Conservation (phyloP, 30 jellyfish, hydroid and myxozoan species). For the Hydractinia echinata region DNA sequence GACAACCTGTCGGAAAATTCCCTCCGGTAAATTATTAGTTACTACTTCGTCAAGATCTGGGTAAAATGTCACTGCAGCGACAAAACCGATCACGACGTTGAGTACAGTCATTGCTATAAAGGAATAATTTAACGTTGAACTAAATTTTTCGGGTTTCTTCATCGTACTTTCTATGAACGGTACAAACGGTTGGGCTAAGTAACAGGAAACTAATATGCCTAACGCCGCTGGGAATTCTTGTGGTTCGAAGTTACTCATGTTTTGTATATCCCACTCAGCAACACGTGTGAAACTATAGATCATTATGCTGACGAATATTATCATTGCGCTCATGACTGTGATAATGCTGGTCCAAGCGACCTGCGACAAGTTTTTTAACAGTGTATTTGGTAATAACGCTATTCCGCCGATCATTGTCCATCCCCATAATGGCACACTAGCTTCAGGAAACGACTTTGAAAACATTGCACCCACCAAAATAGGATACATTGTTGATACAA, state of each 20-base stretch:
- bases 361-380: constrained; percentile 70
- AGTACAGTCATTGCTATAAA: constrained; percentile 75
- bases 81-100: constrained; percentile 58
- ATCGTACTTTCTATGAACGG: constrained; percentile 85
- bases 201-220: constrained; percentile 77
- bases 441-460: constrained; percentile 70
- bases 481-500: constrained; percentile 81
- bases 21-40: constrained; percentile 83
- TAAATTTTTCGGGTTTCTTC: constrained; percentile 88
- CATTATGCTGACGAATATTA: constrained; percentile 64
- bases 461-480: constrained; percentile 88
- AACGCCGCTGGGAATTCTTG: constrained; percentile 78
- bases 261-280: constrained; percentile 64
- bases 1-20: constrained; percentile 70
- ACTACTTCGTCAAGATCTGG: constrained; percentile 93
- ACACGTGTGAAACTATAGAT: constrained; percentile 56
- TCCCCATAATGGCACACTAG: constrained; percentile 59
- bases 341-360: constrained; percentile 95
- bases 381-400: constrained; percentile 74
- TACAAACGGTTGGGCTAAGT: constrained; percentile 91
- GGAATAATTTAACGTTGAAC: constrained; percentile 62
- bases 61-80: constrained; percentile 79
- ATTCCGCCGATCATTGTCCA: constrained; percentile 91
- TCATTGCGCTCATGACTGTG: constrained; percentile 81
- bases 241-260: constrained; percentile 66